A percentile compares a stretch with the other conserved stretches of the same genome.
phyloP scores from a whole-genome alignment of 2,797 vertebrate genomes.

The Gymnopithys bicolor region DNA sequence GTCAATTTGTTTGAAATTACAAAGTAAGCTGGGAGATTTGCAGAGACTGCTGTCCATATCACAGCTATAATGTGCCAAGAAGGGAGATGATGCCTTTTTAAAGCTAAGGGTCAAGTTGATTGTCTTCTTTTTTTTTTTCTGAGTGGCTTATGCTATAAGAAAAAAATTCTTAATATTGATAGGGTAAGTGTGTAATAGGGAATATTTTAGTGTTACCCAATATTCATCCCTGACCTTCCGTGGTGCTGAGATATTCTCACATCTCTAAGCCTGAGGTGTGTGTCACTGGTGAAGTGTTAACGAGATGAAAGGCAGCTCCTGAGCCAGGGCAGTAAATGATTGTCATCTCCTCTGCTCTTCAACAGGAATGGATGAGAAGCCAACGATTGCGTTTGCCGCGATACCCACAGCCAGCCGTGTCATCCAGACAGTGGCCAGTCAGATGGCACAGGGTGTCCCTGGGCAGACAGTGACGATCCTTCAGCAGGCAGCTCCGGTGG shows the following conservation, averaged over 20 bases:
- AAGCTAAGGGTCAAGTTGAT: not conserved
- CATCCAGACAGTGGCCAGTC: slow-evolving; percentile 90
- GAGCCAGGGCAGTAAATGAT: not conserved
- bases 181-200: not conserved
- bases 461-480: slow-evolving; percentile 86
- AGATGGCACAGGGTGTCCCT: slow-evolving; percentile 78
- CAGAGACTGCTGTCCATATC: not conserved
- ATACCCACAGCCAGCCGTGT: slow-evolving; percentile 87
- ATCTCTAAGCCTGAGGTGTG: not conserved
- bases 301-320: not conserved
- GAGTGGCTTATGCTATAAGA: not conserved
- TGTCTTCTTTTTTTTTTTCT: not conserved
- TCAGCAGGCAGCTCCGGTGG: slow-evolving; percentile 81
- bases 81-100: not conserved
- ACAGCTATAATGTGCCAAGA: not conserved
- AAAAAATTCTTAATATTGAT: not conserved
- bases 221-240: not conserved
- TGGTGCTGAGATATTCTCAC: not conserved
- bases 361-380: slow-evolving; percentile 80
- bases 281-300: not conserved
- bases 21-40: slow-evolving; percentile 1
- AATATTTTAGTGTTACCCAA: not conserved
- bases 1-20: slow-evolving; percentile 6
- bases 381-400: slow-evolving; percentile 76
- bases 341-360: not conserved